Evolutionary conservation across 2,113 vertebrate species (phyloP), one percentile per base, ranked within the genome.

Genomic region (Electrona antarctica): DNA sequence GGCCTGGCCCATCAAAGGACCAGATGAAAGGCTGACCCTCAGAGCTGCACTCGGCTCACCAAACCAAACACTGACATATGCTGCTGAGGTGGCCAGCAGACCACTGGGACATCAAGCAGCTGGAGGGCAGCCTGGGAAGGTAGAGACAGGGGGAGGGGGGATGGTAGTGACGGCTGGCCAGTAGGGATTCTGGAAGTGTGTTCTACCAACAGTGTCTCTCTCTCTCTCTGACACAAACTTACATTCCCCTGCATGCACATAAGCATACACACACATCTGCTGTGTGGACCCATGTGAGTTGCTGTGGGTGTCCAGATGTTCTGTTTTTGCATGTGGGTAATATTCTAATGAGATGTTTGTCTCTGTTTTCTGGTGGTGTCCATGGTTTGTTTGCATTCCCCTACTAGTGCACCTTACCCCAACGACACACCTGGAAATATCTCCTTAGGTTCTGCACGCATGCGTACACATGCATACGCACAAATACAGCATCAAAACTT

Each of bases 51-150:
- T 69, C 64, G 13, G 59, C 70, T 69, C 70, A 73, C 56, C 72
- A 6, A 64, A 80, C 77, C 79, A 80, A 84, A 86, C 76, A 75
- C 82, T 88, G 90, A 83, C 94, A 94, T 92, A 92, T 94, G 93
- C 84, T 89, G 87, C 91, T 41, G 56, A 12, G 47, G 52, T 76
- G 69, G 66, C 69, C 71, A 29, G 64, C 21, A 74, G 69, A 69
- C 11, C 79, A 78, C 68, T 74, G 50, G 81, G 92, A 88, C 89
- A 84, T 88, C 83, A 77, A 91, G 79, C 93, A 96, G 94, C 94
- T 94, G 93, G 93, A 91, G 85, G 76, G 76, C 14, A 67, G 80
- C 73, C 84, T 83, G 88, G 85, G 87, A 81, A 87, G 74, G 90
- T 86, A 85, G 87, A 67, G 52, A 86, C 59, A 60, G 69, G 63